A percentile compares a stretch with the other conserved stretches of the same genome.
Evolutionary conservation across 2,113 vertebrate genomes (phyloP).

Genomic region (Odocoileus virginianus): DNA sequence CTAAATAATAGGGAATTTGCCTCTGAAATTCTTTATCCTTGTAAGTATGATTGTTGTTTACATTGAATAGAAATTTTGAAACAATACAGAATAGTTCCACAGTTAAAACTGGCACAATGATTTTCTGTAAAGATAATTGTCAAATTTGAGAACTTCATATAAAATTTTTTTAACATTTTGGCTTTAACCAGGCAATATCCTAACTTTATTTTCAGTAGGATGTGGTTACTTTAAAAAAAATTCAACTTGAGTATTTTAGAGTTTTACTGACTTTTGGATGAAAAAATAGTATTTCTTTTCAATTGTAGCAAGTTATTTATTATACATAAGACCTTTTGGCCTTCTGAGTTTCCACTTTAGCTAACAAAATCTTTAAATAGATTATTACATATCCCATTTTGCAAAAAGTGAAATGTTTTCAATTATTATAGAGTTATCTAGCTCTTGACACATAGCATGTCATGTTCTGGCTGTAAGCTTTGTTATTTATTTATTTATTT

Average conservation of each 20-base stretch:
- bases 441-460: conserved; percentile 41
- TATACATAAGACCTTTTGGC: conserved; percentile 20
- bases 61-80: not conserved
- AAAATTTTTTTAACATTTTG: not conserved
- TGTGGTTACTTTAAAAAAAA: conserved; percentile 28
- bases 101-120: not conserved
- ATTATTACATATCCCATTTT: conserved; percentile 29
- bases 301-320: conserved; percentile 45
- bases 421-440: conserved; percentile 42
- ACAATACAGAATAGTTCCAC: not conserved
- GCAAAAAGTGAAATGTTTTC: conserved; percentile 52
- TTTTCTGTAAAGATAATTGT: not conserved
- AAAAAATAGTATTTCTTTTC: not conserved
- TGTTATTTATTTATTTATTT: not conserved
- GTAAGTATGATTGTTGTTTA: not conserved
- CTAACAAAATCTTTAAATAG: conserved; percentile 41
- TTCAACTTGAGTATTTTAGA: not conserved
- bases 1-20: not conserved
- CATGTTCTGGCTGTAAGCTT: conserved; percentile 24
- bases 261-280: conserved; percentile 7
- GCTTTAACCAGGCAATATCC: conserved; percentile 6
- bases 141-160: not conserved
- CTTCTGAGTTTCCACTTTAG: conserved; percentile 24
- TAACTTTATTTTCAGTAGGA: conserved; percentile 16
- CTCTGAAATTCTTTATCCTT: not conserved